Evolutionary conservation across 2,888 invertebrate genomes (phyloP), one percentile per base, ranked within the genome.

Genomic region (Oxytorus armatus): DNA sequence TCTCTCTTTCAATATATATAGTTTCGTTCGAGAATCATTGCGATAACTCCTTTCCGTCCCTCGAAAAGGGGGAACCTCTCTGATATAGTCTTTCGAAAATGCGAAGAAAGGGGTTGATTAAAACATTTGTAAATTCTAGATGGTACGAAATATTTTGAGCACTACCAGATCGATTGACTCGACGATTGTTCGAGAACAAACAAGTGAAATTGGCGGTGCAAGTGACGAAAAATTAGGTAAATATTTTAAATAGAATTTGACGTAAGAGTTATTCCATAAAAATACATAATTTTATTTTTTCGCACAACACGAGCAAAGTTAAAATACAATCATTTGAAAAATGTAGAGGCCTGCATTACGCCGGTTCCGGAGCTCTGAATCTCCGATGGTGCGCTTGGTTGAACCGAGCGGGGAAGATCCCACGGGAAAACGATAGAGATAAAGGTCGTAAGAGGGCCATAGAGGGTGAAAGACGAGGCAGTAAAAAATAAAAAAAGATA

Each of bases 21-120:
- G 84, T 85, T 88, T 87, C 85, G 87, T 88, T 83, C 86, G 83
- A 49, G 57, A 76, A 23, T 63, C 49, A 16, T 18, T 33, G 82
- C 88, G 88, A 90, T 90, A 90, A 89, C 89, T 90, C 88, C 69
- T 73, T 29, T 90, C 88, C 69, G 69, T 29, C n/a, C 18, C 33
- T 84, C 83, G 83, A 82, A 80, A 83, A 81, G 74, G 77, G 68
- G 65, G 84, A 81, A 77, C 81, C 77, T 78, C 79, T 63, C 25
- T 10, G 21, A 18, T n/a, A 25, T 47, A 10, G 1, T 59, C 63
- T 14, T 21, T 42, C 23, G 51, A 44, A 61, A 55, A 59, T 14
- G 55, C 16, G 59, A 42, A 76, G 42, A 44, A 66, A 66, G 66
- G 36, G 77, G 82, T 66, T 83, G 86, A 88, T 88, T 85, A 87